Base-by-base conservation (phyloP, 2,888 invertebrate species). In the Eristalis arbustorum region DNA sequence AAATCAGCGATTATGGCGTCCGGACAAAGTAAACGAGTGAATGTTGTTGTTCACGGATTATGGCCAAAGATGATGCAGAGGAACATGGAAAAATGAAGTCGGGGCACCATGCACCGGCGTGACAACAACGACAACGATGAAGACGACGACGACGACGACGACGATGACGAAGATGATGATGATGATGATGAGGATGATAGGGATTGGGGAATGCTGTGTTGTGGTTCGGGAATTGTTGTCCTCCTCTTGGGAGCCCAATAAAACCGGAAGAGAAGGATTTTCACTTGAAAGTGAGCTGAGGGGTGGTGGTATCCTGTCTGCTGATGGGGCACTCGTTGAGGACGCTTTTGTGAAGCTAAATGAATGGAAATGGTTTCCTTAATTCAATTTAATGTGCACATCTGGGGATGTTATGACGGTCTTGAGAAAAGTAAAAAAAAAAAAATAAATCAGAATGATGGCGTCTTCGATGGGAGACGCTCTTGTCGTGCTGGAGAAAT, bases 11-110 rank as follows among this genome's bases (percentile, higher is more conserved):
- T 87, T 87, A 87, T 79, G 64, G 78, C 74, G 87, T 83, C 79
- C 75, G 87, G 75, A 83, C 83, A 87, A 87, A 87, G 83, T 83
- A 75, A 83, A 79, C 83, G 87, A 87, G 83, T 78, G 87, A 87
- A 83, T 78, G 83, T 83, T 83, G 83, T 83, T 83, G 87, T 83
- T 83, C 87, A 87, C 78, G 87, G 87, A 87, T 87, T 87, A 87
- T 78, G 75, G 78, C 56, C 71, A 67, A 75, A 83, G 78, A 78
- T 75, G 83, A 78, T 79, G 68, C 78, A 78, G 57, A 72, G 67
- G 73, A 77, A 74, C 71, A 78, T 69, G 22, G 23, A 69, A 59
- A 75, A 72, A 67, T 56, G 62, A 28, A 63, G 56, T 67, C 57
- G 40, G 74, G 14, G n/a, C 23, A 56, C 18, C 18, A 56, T 71